These are phyloP conservation scores for Ceratothoa steindachneri DNA, from an alignment of 2,888 invertebrate species.

Conservation along the genomic window DNA sequence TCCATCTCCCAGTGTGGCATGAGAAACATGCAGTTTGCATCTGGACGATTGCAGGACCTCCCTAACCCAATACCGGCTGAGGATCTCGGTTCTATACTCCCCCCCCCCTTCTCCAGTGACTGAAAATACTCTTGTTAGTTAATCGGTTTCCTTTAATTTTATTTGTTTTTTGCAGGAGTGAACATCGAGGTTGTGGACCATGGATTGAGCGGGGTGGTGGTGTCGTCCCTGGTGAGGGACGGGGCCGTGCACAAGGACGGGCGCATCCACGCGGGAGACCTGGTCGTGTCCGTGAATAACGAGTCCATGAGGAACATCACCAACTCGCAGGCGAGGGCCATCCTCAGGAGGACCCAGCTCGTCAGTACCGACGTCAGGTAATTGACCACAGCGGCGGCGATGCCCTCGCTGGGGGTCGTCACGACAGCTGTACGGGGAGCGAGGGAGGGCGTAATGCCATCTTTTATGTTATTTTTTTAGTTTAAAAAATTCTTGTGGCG, in stretches of 20 bases:
- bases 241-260: constrained; percentile 61
- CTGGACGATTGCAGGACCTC: no score
- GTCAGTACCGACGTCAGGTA: constrained; percentile 60
- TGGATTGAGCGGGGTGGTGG: constrained; percentile 60
- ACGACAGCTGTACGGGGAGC: not conserved
- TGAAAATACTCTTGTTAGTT: no score
- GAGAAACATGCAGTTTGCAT: no score
- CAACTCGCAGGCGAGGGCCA: constrained; percentile 60
- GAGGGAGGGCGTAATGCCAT: not conserved
- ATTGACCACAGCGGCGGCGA: constrained; percentile 23
- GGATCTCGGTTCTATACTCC: no score
- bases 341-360: constrained; percentile 59
- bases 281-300: constrained; percentile 60
- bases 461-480: no score
- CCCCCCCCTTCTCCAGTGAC: no score
- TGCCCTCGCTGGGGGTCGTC: not conserved
- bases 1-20: no score
- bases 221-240: constrained; percentile 52
- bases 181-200: constrained; percentile 60
- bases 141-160: no score
- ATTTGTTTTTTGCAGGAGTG: constrained; percentile 59
- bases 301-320: constrained; percentile 60
- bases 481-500: not conserved
- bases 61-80: no score
- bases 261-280: constrained; percentile 60